Evolutionary conservation across 2,113 vertebrate species (phyloP), one percentile per base, ranked within the genome.

Genomic region (Cyanoramphus novaezelandiae): DNA sequence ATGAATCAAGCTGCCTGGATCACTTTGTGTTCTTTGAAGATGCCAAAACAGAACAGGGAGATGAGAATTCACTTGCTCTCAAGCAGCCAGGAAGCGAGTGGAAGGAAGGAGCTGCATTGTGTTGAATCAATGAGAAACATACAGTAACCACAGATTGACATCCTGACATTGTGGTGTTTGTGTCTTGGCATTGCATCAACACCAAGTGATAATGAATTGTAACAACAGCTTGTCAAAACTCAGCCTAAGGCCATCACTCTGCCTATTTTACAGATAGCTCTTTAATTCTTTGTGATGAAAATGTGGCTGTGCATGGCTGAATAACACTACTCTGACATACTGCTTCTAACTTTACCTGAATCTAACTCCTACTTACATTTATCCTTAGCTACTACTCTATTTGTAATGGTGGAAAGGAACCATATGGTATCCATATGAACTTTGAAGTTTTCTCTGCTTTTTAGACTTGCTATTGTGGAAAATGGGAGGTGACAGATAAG

Each of bases 401-500:
- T 93, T 95, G 47, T 52, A 29, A 5, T 0, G 3, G 23, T 89
- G 59, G 52, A 93, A 92, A 41, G 88, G 62, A 96, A 7, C 57
- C 93, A 89, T 96, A 57, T 88, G 93, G 93, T 76, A 72, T 82
- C 93, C 95, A 91, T 92, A 93, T 87, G 92, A 93, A 77, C 47
- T 77, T 83, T 69, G 86, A 86, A 91, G 69, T 82, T 80, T 25
- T 84, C n/a, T 89, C 88, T 93, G 80, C 86, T 87, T 91, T 96
- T 95, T 91, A 93, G 69, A 49, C 78, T 95, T 94, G 70, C 69
- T 92, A 0, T 93, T 89, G 86, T 87, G 88, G 90, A 93, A 94
- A 93, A 95, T 95, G 72, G 86, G 91, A 93, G 90, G 92, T 96
- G 93, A 93, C 93, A 93, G 90, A 88, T 86, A 86, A 96, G 65